phyloP scores from a whole-genome alignment of 64 coral and sea anemone species.

The Dendronephthya gigantea region DNA sequence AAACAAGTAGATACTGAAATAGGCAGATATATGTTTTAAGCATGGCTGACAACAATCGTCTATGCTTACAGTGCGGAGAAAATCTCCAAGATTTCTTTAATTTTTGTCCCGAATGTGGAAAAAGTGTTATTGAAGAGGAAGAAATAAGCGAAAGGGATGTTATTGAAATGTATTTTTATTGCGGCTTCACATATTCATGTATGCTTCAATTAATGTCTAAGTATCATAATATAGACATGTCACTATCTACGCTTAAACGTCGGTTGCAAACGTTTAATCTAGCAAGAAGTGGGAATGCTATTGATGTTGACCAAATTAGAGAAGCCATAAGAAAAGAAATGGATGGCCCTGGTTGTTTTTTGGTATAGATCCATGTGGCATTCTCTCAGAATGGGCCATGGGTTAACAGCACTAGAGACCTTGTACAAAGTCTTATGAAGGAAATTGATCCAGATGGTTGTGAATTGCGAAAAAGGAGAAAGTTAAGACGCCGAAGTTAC shows the following conservation, averaged over 20 bases:
- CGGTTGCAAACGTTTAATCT: neutral
- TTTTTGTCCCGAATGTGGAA: neutral
- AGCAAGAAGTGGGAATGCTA: slow-evolving; percentile 4
- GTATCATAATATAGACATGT: slow-evolving; percentile 15
- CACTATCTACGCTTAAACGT: neutral
- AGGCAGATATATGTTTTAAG: too few relatives aligned
- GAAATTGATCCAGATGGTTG: slow-evolving; percentile 14
- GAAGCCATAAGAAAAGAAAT: slow-evolving; percentile 3
- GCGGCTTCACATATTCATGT: neutral
- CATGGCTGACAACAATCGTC: too few relatives aligned
- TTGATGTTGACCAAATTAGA: slow-evolving; percentile 4
- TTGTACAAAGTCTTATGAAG: neutral
- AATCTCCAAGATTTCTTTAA: neutral
- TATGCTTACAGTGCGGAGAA: neutral
- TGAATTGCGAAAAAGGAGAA: neutral
- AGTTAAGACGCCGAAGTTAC: neutral
- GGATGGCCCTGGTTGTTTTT: neutral
- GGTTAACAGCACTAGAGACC: neutral
- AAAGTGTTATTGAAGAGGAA: neutral
- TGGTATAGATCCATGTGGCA: slow-evolving; percentile 1
- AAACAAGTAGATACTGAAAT: neutral
- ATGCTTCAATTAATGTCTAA: neutral
- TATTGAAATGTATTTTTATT: slow-evolving; percentile 18
- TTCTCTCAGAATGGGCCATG: neutral
- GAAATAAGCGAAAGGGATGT: neutral